Evolutionary conservation across 1,140 invertebrate species (phyloP).

Genomic region (Cyrtorhinus lividipennis): DNA sequence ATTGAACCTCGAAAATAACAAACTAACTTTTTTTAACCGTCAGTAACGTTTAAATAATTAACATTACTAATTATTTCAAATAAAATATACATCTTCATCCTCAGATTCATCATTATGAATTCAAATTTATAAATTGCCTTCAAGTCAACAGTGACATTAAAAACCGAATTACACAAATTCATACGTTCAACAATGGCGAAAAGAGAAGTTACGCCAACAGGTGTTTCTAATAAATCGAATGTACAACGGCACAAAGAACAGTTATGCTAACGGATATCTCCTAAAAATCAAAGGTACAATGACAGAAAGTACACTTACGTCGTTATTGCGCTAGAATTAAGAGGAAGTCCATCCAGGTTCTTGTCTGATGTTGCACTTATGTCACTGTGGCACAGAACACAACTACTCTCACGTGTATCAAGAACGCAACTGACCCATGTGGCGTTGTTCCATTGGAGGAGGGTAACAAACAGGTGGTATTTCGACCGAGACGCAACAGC

Average conservation of each 20-base stretch:
- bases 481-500: background rate
- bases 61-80: background rate
- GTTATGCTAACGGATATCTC: constrained; percentile 7
- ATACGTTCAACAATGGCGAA: background rate
- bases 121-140: background rate
- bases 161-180: background rate
- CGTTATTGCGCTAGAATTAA: constrained; percentile 4
- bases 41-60: background rate
- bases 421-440: constrained; percentile 6
- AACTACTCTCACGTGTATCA: constrained; percentile 6
- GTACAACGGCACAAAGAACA: background rate
- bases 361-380: background rate
- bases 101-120: background rate
- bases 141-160: background rate
- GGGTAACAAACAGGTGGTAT: constrained; percentile 5
- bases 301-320: constrained; percentile 17
- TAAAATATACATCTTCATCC: background rate
- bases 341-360: constrained; percentile 11
- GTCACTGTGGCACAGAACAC: constrained; percentile 1
- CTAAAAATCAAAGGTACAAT: constrained; percentile 9
- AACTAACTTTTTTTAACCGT: background rate
- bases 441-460: constrained; percentile 10
- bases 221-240: background rate
- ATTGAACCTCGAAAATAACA: background rate
- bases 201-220: background rate